A percentile compares a stretch with the other conserved stretches of the same genome.
Conservation (phyloP, 1,140 invertebrate species). For the Mactra quadrangularis region DNA sequence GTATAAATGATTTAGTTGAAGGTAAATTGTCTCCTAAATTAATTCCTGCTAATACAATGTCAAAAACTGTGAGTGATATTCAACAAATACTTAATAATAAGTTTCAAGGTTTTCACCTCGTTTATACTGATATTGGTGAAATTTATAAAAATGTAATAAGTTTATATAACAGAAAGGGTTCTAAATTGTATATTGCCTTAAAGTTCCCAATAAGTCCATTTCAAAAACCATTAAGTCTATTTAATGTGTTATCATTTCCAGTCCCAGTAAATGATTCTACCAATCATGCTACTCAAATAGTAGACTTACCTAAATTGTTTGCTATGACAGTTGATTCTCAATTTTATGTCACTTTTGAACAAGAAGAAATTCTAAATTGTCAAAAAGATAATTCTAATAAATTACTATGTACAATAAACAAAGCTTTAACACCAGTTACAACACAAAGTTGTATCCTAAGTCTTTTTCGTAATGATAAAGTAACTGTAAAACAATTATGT, state of each 20-base stretch:
- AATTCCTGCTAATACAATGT: background rate
- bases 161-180: constrained; percentile 30
- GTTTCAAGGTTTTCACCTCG: background rate
- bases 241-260: constrained; percentile 13
- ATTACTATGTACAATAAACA: constrained; percentile 10
- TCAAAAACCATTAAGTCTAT: constrained; percentile 2
- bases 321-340: constrained; percentile 4
- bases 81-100: constrained; percentile 8
- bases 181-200: constrained; percentile 14
- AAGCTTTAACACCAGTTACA: constrained; percentile 32
- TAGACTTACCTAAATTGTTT: constrained; percentile 22
- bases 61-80: constrained; percentile 3
- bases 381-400: background rate
- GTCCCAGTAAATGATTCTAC: constrained; percentile 30
- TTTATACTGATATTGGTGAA: background rate
- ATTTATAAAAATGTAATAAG: constrained; percentile 31
- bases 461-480: constrained; percentile 55
- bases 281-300: constrained; percentile 35
- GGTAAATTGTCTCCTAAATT: constrained; percentile 38
- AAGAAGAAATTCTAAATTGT: background rate
- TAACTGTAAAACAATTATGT: constrained; percentile 17
- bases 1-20: constrained; percentile 14
- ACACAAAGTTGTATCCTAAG: constrained; percentile 16
- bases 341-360: background rate
- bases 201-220: constrained; percentile 24